These are phyloP conservation scores for Agrochola macilenta DNA, from an alignment of 2,888 invertebrate genomes.

Conservation along the genomic window DNA sequence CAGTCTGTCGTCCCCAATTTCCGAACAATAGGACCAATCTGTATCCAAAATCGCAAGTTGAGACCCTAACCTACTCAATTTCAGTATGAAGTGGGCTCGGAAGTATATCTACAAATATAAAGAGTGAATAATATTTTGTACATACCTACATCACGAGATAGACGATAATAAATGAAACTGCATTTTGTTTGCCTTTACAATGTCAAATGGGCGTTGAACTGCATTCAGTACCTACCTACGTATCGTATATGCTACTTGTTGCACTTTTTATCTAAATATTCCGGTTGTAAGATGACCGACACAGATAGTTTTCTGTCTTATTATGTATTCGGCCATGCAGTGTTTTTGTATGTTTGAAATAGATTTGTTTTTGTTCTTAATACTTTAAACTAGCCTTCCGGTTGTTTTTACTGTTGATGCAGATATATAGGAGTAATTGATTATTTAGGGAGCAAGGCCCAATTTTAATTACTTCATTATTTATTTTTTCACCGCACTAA, in stretches of 20 bases:
- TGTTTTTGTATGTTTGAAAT: constrained; percentile 17
- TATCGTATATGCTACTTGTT: constrained; percentile 63
- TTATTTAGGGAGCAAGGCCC: neutral
- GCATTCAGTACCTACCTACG: constrained; percentile 50
- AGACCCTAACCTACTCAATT: neutral
- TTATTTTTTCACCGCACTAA: neutral
- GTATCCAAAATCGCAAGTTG: neutral
- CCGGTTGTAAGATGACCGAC: constrained; percentile 47
- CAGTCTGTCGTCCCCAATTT: constrained; percentile 7
- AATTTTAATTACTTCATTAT: neutral
- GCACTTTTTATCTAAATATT: constrained; percentile 70
- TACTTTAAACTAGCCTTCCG: constrained; percentile 24
- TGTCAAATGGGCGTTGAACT: constrained; percentile 77
- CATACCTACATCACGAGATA: constrained; percentile 42
- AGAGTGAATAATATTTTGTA: constrained; percentile 29
- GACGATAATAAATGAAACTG: constrained; percentile 57
- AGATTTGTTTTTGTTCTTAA: constrained; percentile 10
- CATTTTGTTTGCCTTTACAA: constrained; percentile 71
- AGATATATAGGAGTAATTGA: neutral
- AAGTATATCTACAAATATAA: constrained; percentile 46
- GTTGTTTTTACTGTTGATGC: constrained; percentile 14
- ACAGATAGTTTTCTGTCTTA: constrained; percentile 31
- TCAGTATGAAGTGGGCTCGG: constrained; percentile 28
- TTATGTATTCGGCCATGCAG: constrained; percentile 20
- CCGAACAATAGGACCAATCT: constrained; percentile 4